These are phyloP conservation scores for Drosophila sturtevanti DNA, from an alignment of 1,140 invertebrate species.

Conservation along the genomic window DNA sequence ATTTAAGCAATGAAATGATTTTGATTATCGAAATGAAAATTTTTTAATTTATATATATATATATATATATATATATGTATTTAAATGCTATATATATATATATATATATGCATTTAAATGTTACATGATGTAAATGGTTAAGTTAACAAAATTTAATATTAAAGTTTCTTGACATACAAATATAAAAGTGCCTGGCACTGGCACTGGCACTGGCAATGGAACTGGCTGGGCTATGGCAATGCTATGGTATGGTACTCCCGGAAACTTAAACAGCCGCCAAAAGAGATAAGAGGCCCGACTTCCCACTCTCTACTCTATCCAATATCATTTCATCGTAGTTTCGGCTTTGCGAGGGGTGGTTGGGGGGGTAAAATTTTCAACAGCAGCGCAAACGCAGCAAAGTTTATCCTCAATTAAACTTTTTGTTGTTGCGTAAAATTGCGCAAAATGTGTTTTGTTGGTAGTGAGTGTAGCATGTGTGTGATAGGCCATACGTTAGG, in stretches of 20 bases:
- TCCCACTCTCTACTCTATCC: too few relatives aligned
- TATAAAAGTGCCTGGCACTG: too few relatives aligned
- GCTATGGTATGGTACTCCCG: neutral
- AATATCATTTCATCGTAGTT: constrained; percentile 8
- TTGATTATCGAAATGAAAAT: too few relatives aligned
- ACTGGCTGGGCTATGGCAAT: too few relatives aligned
- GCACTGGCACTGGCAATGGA: too few relatives aligned
- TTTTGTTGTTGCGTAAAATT: constrained; percentile 79
- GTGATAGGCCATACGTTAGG: constrained; percentile 64
- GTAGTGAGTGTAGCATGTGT: constrained; percentile 19
- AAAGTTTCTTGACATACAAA: constrained; percentile 35
- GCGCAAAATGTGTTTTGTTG: constrained; percentile 54
- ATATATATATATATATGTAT: too few relatives aligned
- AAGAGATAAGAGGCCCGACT: constrained; percentile 42
- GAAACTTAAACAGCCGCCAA: constrained; percentile 51
- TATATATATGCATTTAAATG: neutral
- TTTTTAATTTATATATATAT: neutral
- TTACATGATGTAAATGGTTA: neutral
- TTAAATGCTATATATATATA: too few relatives aligned
- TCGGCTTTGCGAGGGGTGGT: constrained; percentile 14
- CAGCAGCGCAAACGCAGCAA: constrained; percentile 77
- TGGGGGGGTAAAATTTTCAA: constrained; percentile 57
- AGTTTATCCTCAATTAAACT: constrained; percentile 80
- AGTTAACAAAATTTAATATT: constrained; percentile 47
- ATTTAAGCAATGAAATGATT: too few relatives aligned